A percentile compares a stretch with the other conserved stretches of the same genome.
Conservation (phyloP, 2,113 vertebrate species). For the Leucoraja erinaceus region DNA sequence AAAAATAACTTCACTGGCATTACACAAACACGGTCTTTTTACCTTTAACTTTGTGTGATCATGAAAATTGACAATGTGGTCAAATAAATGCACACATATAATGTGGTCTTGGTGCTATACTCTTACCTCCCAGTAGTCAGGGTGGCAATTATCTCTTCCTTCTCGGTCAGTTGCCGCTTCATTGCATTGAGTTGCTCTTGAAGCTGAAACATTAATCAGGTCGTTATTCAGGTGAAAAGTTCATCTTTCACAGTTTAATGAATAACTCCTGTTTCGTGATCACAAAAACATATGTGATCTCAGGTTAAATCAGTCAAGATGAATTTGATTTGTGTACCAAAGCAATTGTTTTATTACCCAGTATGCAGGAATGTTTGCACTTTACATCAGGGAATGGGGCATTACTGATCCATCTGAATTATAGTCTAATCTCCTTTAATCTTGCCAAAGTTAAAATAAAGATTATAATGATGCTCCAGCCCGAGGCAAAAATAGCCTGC, state of each 20-base stretch:
- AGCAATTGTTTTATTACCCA: background rate
- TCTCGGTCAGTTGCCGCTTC: conserved; percentile 37
- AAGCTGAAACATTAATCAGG: conserved; percentile 37
- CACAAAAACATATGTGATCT: background rate
- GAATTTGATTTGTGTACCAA: background rate
- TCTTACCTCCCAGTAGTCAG: conserved; percentile 40
- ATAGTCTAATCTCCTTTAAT: background rate
- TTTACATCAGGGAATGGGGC: background rate
- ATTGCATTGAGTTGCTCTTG: conserved; percentile 39
- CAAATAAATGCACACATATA: background rate
- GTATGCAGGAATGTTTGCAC: background rate
- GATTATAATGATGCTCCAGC: background rate
- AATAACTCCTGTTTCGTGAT: background rate
- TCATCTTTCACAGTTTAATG: background rate
- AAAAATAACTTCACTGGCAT: background rate
- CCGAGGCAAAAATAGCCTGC: background rate
- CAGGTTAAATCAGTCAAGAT: background rate
- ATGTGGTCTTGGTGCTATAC: background rate
- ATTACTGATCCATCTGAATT: background rate
- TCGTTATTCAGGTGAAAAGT: background rate
- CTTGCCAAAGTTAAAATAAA: background rate
- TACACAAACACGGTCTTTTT: background rate
- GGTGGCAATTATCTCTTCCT: conserved; percentile 39
- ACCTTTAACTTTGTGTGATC: background rate
- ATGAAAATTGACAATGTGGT: background rate